Percentiles rank a stretch among this genome's conserved stretches.
Evolutionary conservation across 2,888 invertebrate genomes (phyloP).

Genomic region (Octodonta nipae): DNA sequence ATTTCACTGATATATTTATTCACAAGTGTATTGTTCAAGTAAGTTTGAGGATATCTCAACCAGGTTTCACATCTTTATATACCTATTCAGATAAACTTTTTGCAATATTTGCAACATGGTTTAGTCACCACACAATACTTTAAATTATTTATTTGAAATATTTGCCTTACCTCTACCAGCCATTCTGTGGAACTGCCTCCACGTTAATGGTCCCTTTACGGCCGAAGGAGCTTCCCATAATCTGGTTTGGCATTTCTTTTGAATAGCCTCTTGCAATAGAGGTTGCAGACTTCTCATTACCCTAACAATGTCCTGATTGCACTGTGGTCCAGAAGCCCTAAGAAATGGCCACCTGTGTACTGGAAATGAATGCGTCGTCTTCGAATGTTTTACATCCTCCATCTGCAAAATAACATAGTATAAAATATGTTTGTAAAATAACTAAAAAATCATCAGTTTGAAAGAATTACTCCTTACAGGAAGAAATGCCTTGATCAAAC

Average conservation of each 20-base stretch:
- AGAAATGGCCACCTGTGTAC: conserved; percentile 84
- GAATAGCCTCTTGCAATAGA: conserved; percentile 86
- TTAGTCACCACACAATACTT: too few species aligned
- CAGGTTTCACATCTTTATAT: too few species aligned
- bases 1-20: too few species aligned
- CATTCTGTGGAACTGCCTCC: conserved; percentile 92
- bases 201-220: conserved; percentile 92
- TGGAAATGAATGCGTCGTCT: conserved; percentile 19
- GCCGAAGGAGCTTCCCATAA: conserved; percentile 87
- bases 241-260: conserved; percentile 70
- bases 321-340: conserved; percentile 69
- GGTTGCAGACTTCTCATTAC: conserved; percentile 86
- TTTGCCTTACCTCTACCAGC: conserved; percentile 58
- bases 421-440: background rate
- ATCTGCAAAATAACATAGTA: conserved; percentile 12
- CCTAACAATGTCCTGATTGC: conserved; percentile 79
- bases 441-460: background rate
- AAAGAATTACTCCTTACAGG: background rate
- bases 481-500: too few species aligned
- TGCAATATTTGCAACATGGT: too few species aligned
- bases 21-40: too few species aligned
- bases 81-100: too few species aligned
- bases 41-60: too few species aligned
- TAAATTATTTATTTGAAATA: too few species aligned
- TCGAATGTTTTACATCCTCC: conserved; percentile 25